Evolutionary conservation across 2,888 invertebrate genomes (phyloP), one percentile per base, ranked within the genome.

Genomic region (Coleophora deauratella): DNA sequence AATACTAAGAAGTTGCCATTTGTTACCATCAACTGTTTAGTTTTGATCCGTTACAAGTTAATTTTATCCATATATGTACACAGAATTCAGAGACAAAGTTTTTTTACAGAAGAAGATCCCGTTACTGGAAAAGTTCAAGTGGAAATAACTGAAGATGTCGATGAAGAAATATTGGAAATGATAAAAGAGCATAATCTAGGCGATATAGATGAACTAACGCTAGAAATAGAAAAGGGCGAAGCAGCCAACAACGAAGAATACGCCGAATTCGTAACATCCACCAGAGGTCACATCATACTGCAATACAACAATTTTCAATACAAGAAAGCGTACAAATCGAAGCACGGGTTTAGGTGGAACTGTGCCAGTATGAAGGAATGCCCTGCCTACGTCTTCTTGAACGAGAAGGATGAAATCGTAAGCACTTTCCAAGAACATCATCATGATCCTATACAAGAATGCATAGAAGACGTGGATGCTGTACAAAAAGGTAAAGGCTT

Each of bases 241-340:
- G 9, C 31, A 7, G n/a, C 7, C 31, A 27, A 28, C 4, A 15
- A 1, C 9, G 35, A 54, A 4, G 51, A 52, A 9, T 45, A 44
- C 7, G 69, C 70, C 0, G 36, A 77, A 10, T 72, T 72, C 37
- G 47, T 78, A 1, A 58, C 77, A 44, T 66, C 79, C 0, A 51
- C 52, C 3, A 64, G 52, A 42, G 79, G 81, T 0, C 72, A 62
- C 35, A 67, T 65, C 0, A 55, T 75, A 10, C 54, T 84, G 10
- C 65, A 71, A 44, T 71, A 71, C 46, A 70, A 70, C 14, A 72
- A 72, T 1, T 58, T 69, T 38, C 65, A 70, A 49, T 84, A 78
- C 41, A 62, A 69, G 37, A 77, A 68, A 46, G 59, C 59, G 1
- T 73, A 77, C 41, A 66, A 49, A 38, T 57, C 67, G 1, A 76